Evolutionary conservation across 1,140 invertebrate genomes (phyloP).

Genomic region (Zaprionus tsacasi): DNA sequence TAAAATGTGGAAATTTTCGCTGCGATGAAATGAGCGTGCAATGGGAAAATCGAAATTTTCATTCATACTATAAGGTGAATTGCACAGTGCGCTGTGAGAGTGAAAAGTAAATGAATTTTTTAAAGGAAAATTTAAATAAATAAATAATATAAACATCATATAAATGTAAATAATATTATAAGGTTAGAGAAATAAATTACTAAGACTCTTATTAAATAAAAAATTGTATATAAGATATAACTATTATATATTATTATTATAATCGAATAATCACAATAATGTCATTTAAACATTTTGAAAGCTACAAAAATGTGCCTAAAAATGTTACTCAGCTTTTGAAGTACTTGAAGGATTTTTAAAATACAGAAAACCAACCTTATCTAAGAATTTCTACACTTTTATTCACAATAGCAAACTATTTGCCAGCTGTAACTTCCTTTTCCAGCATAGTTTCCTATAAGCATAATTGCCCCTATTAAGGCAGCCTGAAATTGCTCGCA

Average conservation of each 20-base stretch:
- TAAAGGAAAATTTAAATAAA: neutral
- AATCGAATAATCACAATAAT: no score
- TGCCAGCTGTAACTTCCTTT: neutral
- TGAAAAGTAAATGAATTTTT: neutral
- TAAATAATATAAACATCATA: neutral
- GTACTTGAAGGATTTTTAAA: neutral
- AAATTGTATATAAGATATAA: no score
- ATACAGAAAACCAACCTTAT: neutral
- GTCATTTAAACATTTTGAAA: no score
- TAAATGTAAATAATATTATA: no score
- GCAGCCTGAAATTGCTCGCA: neutral
- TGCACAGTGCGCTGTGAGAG: constrained; percentile 52
- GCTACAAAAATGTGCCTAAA: no score
- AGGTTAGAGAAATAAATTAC: no score
- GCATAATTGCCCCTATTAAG: neutral
- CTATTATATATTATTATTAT: no score
- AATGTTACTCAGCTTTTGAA: no score
- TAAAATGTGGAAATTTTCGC: constrained; percentile 65
- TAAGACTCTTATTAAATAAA: no score
- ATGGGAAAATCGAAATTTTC: constrained; percentile 80
- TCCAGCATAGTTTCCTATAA: neutral
- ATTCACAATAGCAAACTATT: neutral
- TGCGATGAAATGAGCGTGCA: constrained; percentile 60
- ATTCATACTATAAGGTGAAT: constrained; percentile 81
- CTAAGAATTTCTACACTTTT: neutral